Evolutionary conservation across 1,140 invertebrate species (phyloP).

Genomic region (Epicauta chinensis): DNA sequence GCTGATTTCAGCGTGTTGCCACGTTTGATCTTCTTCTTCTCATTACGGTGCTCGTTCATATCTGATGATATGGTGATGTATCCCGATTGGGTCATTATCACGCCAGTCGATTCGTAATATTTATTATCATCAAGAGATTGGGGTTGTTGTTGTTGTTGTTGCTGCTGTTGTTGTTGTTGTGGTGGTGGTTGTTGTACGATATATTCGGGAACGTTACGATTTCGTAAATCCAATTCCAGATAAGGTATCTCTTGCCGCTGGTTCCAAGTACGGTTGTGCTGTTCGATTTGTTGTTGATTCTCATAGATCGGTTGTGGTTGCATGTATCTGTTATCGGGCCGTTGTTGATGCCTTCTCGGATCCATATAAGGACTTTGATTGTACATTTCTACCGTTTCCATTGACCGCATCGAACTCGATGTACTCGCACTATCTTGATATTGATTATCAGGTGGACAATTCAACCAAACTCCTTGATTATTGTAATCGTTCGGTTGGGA

Average conservation of each 20-base stretch:
- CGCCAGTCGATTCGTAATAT: conserved; percentile 50
- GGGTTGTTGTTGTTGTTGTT: conserved; percentile 28
- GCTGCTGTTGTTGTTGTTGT: conserved; percentile 30
- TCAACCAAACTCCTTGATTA: conserved; percentile 53
- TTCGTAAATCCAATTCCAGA: conserved; percentile 43
- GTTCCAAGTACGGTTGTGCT: conserved; percentile 45
- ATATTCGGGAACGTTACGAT: conserved; percentile 43
- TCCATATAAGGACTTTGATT: conserved; percentile 54
- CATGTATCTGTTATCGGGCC: conserved; percentile 38
- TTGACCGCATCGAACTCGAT: conserved; percentile 51
- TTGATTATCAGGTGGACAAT: conserved; percentile 47
- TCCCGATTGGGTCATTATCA: conserved; percentile 75
- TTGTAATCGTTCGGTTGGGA: conserved; percentile 52
- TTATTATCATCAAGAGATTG: conserved; percentile 24
- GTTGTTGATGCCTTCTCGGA: conserved; percentile 50
- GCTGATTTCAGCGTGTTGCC: conserved; percentile 69
- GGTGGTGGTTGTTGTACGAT: conserved; percentile 35
- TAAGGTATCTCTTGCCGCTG: conserved; percentile 39
- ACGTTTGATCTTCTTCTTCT: conserved; percentile 60
- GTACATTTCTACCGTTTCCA: conserved; percentile 50
- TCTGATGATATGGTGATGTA: conserved; percentile 70
- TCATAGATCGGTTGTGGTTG: conserved; percentile 42
- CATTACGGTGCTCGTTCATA: conserved; percentile 49
- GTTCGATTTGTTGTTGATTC: conserved; percentile 42
- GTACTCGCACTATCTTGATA: conserved; percentile 48